Evolutionary conservation across 2,113 vertebrate genomes (phyloP).

Genomic region (Cynopterus brachyotis): DNA sequence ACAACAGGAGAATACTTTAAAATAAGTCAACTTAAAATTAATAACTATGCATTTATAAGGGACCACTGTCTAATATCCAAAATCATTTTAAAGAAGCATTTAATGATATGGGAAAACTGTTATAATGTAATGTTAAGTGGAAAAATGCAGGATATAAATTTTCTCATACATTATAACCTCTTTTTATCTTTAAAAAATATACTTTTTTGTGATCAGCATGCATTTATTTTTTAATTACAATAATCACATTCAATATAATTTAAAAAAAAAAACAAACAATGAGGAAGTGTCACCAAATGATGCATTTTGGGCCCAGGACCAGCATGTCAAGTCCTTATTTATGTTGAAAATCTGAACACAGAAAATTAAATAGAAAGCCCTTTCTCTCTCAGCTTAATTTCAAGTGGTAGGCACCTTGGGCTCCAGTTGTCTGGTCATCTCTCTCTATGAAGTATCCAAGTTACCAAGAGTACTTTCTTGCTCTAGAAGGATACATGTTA

Average conservation of each 20-base stretch:
- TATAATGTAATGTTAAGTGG: neutral
- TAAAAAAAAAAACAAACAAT: neutral
- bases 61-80: neutral
- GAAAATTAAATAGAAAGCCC: fast-evolving
- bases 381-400: too few species aligned
- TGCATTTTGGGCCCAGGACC: too few species aligned
- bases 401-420: fast-evolving
- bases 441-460: neutral
- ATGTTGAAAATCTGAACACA: neutral
- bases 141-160: neutral
- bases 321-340: neutral
- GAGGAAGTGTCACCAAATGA: neutral
- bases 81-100: neutral
- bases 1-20: neutral
- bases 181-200: neutral
- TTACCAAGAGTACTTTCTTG: neutral
- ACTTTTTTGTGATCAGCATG: neutral
- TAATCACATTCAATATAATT: neutral
- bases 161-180: neutral
- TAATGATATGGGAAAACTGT: neutral
- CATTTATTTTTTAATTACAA: neutral
- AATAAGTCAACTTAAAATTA: neutral
- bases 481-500: fast-evolving
- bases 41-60: neutral
- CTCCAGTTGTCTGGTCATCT: neutral